phyloP scores from a whole-genome alignment of 2,797 vertebrate genomes.

The Todus mexicanus region DNA sequence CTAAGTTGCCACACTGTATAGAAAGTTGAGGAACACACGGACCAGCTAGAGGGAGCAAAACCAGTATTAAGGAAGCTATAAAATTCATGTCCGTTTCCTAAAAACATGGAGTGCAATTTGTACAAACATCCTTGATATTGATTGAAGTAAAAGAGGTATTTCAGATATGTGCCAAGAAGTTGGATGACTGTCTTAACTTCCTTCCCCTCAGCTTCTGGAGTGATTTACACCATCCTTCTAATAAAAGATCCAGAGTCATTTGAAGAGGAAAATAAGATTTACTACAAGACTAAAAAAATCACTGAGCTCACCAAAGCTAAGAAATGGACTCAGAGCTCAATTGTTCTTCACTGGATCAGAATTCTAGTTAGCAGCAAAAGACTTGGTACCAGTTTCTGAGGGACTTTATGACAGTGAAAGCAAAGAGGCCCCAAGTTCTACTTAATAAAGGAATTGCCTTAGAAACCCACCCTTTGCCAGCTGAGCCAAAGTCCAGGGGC shows the following conservation, averaged over 20 bases:
- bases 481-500: neutral
- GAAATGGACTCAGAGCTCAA: neutral
- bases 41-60: neutral
- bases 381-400: neutral
- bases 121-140: neutral
- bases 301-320: neutral
- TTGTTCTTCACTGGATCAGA: neutral
- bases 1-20: neutral
- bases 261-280: neutral
- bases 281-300: constrained; percentile 41
- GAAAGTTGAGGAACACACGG: fast-evolving
- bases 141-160: neutral
- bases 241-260: constrained; percentile 6
- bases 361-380: neutral
- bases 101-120: neutral
- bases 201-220: neutral
- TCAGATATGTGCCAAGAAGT: constrained; percentile 6
- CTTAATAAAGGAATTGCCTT: neutral
- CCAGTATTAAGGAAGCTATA: constrained; percentile 10
- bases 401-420: neutral
- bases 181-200: constrained; percentile 18
- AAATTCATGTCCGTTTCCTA: constrained; percentile 6
- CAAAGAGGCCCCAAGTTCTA: neutral
- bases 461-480: neutral
- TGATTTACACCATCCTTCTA: constrained; percentile 31